Percentiles rank a stretch among this genome's conserved stretches.
These are phyloP conservation scores for Catostomus latipinnis DNA, from an alignment of 2,797 vertebrate species.

Conservation along the genomic window DNA sequence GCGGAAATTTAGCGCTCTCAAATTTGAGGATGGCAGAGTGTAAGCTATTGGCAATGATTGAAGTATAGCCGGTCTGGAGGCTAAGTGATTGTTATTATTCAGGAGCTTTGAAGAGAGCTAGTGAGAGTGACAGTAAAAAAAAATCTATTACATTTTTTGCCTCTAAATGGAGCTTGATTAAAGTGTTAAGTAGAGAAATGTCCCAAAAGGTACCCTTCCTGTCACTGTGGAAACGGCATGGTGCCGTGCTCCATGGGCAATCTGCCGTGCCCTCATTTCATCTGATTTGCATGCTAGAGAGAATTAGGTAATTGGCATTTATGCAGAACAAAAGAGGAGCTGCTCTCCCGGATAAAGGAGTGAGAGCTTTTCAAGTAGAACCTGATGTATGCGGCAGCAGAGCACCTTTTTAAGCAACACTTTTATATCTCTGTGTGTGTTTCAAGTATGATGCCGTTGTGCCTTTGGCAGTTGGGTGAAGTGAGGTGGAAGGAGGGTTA, in stretches of 20 bases:
- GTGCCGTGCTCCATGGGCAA: conserved; percentile 75
- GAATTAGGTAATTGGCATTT: conserved; percentile 92
- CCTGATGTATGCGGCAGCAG: conserved; percentile 75
- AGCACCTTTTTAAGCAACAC: conserved; percentile 67
- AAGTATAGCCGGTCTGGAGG: conserved; percentile 59
- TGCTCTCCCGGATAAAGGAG: conserved; percentile 80
- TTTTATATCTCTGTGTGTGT: conserved; percentile 40
- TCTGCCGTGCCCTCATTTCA: conserved; percentile 83
- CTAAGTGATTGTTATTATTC: conserved; percentile 68
- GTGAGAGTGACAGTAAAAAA: conserved; percentile 43
- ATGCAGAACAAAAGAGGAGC: conserved; percentile 91
- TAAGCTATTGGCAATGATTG: conserved; percentile 52
- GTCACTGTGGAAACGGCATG: conserved; percentile 80
- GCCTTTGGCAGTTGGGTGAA: conserved; percentile 31
- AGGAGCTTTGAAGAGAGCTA: conserved; percentile 58
- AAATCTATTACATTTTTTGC: conserved; percentile 62
- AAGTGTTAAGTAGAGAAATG: conserved; percentile 87
- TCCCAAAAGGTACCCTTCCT: conserved; percentile 76
- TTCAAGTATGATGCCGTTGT: conserved; percentile 40
- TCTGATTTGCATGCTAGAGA: conserved; percentile 91
- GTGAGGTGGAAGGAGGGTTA: background rate
- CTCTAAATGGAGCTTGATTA: conserved; percentile 80
- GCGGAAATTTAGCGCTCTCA: conserved; percentile 58
- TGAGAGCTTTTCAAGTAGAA: conserved; percentile 83
- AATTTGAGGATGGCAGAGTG: conserved; percentile 57